Evolutionary conservation across 2,797 vertebrate species (phyloP).

Genomic region (Balearica regulorum): DNA sequence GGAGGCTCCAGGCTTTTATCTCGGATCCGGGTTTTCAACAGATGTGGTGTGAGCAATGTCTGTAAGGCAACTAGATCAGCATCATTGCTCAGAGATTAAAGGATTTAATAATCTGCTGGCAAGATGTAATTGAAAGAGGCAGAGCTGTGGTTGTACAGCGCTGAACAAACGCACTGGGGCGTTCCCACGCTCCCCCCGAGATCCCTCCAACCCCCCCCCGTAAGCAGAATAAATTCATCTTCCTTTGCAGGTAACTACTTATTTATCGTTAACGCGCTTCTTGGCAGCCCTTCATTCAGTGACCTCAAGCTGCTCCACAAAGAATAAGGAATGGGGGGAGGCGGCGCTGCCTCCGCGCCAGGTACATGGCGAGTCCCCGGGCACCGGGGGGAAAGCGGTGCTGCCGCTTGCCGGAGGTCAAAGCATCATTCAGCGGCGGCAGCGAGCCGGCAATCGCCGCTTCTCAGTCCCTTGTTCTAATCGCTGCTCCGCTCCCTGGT

Average conservation of each 20-base stretch:
- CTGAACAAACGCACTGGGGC: not conserved
- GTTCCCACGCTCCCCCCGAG: not conserved
- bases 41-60: constrained; percentile 25
- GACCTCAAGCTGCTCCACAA: not conserved
- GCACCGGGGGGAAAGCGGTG: not conserved
- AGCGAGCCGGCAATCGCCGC: fast-evolving
- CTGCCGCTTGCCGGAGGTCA: not conserved
- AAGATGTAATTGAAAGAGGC: not conserved
- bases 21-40: not conserved
- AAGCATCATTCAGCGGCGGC: not conserved
- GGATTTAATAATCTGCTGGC: constrained; percentile 16
- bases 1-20: not conserved
- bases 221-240: not conserved
- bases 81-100: not conserved
- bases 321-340: not conserved
- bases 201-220: not conserved
- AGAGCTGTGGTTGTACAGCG: not conserved
- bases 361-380: fast-evolving
- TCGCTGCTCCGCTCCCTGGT: not conserved
- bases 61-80: not conserved
- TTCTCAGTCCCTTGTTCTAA: not conserved
- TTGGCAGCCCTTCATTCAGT: not conserved
- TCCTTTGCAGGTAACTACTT: fast-evolving
- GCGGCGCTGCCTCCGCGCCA: fast-evolving
- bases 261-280: fast-evolving